Conservation (phyloP, 2,888 invertebrate genomes). For the Eledona agricola region DNA sequence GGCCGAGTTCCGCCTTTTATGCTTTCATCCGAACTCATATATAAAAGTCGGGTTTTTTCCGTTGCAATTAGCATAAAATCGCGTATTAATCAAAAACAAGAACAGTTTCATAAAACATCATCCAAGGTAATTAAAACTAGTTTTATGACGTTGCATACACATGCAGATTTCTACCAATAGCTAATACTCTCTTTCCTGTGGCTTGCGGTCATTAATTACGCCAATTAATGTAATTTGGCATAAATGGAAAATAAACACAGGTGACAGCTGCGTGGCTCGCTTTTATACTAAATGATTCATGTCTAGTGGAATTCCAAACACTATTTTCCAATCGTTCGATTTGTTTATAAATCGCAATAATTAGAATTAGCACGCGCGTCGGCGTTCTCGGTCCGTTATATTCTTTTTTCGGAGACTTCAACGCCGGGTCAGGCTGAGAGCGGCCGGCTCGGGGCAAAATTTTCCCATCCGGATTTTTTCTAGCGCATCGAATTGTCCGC, state of each 20-base stretch:
- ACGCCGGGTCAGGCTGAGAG: conserved; percentile 21
- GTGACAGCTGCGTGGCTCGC: conserved; percentile 33
- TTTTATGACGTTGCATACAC: conserved; percentile 40
- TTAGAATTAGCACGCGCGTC: conserved; percentile 29
- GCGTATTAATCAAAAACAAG: conserved; percentile 30
- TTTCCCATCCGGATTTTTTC: too few species aligned
- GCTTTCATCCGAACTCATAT: conserved; percentile 25
- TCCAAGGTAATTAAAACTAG: conserved; percentile 49
- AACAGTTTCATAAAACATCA: conserved; percentile 29
- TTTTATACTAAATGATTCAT: conserved; percentile 30
- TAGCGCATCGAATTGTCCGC: too few species aligned
- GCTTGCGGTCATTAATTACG: conserved; percentile 33
- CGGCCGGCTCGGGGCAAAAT: too few species aligned
- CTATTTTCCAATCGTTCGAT: conserved; percentile 16
- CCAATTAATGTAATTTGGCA: conserved; percentile 38
- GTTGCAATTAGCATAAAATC: conserved; percentile 32
- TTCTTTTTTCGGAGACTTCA: conserved; percentile 23
- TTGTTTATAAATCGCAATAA: conserved; percentile 33
- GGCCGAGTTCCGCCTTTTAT: conserved; percentile 17
- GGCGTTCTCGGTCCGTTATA: conserved; percentile 2
- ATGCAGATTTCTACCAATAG: conserved; percentile 29
- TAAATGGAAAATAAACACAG: conserved; percentile 37
- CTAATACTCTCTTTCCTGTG: conserved; percentile 25
- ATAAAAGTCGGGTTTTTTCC: conserved; percentile 17
- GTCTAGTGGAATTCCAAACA: conserved; percentile 25